Evolutionary conservation across 2,113 vertebrate genomes (phyloP), one percentile per base, ranked within the genome.

Genomic region (Erythrolamprus reginae): DNA sequence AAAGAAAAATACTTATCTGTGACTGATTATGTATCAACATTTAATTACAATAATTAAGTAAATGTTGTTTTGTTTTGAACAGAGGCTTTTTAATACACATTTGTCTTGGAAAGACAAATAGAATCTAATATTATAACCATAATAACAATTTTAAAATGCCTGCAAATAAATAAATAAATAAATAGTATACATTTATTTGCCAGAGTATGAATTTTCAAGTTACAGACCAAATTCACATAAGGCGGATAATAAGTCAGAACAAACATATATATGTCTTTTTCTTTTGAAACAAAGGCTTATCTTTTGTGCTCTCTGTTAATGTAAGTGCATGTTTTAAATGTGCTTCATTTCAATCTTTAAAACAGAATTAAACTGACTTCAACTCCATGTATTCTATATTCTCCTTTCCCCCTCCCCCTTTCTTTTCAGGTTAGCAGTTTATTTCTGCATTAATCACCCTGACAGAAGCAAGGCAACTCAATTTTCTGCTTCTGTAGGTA

Each of bases 401-500:
- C 95, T 96, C 97, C 95, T 95, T 23, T 28, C 10, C 28, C 58
- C 58, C 28, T 77, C 96, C 97, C 96, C 96, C 96, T 97, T 97
- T 97, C 96, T 97, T 98, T 97, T 97, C 97, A 98, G 98, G 98
- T 98, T 98, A 97, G 97, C 97, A 98, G 98, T 98, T 98, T 99
- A 99, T 98, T 98, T 98, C 98, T 98, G 98, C 98, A 99, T 99
- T 99, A 99, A 99, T 99, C 98, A 99, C 98, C 98, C 98, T 99
- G 99, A 99, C 98, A 99, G 98, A 99, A 98, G 98, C 98, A 99
- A 99, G 98, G 99, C 98, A 99, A 99, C 98, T 99, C 98, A 99
- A 99, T 99, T 99, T 99, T 99, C 98, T 99, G 99, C 98, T 98
- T 98, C 98, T 98, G 98, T 99, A 99, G 98, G 98, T 98, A 98